Evolutionary conservation across 2,888 invertebrate species (phyloP).

Genomic region (Cheilosia scutellata): DNA sequence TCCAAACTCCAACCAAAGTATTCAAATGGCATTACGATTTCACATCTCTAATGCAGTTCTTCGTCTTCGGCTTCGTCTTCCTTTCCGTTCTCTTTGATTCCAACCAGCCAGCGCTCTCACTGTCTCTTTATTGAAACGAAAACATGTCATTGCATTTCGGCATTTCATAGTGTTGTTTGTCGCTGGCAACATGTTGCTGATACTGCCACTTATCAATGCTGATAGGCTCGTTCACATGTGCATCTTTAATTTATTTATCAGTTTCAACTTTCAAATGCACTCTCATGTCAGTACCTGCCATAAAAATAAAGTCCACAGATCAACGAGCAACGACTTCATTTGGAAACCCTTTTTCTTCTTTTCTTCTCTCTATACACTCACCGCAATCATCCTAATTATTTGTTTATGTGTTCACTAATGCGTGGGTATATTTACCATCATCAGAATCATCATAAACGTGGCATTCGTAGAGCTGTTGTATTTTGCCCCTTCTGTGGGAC

Average conservation of each 20-base stretch:
- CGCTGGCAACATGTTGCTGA: slow-evolving; percentile 51
- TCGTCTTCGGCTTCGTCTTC: no score
- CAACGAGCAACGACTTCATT: slow-evolving; percentile 23
- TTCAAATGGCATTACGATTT: no score
- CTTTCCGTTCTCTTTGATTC: background rate
- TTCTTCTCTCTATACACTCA: background rate
- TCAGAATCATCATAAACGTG: background rate
- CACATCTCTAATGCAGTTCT: no score
- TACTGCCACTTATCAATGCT: background rate
- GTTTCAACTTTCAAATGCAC: background rate
- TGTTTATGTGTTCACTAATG: slow-evolving; percentile 61
- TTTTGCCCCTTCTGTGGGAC: slow-evolving; percentile 24
- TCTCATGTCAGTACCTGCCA: slow-evolving; percentile 19
- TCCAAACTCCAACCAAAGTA: no score
- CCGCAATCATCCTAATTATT: slow-evolving; percentile 34
- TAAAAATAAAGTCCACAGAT: slow-evolving; percentile 12
- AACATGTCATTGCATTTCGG: background rate
- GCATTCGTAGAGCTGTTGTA: background rate
- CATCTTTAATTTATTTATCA: slow-evolving; percentile 29
- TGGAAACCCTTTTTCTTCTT: slow-evolving; percentile 15
- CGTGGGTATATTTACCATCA: slow-evolving; percentile 51
- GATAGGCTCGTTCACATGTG: slow-evolving; percentile 11
- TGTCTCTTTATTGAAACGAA: background rate
- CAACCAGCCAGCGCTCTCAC: background rate
- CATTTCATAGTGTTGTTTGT: background rate